phyloP scores from a whole-genome alignment of 2,888 invertebrate species.

The Drosophila suboccidentalis region DNA sequence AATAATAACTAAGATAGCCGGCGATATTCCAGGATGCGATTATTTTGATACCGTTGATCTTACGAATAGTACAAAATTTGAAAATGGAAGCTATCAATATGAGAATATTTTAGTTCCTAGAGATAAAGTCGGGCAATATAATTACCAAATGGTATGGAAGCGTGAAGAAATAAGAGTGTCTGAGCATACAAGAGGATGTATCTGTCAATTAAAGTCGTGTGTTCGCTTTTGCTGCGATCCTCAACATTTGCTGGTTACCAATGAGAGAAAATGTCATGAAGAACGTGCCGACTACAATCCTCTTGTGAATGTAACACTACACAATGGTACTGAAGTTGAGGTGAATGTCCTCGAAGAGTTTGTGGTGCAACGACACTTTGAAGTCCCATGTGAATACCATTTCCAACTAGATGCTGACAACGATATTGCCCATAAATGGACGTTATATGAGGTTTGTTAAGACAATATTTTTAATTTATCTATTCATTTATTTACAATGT shows the following conservation, averaged over 20 bases:
- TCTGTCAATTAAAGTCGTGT: conserved; percentile 16
- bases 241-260: background rate
- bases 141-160: conserved; percentile 31
- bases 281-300: background rate
- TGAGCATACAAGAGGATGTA: conserved; percentile 62
- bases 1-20: conserved; percentile 75
- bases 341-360: conserved; percentile 21
- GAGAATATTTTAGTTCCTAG: conserved; percentile 58
- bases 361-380: conserved; percentile 39
- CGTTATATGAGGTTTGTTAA: conserved; percentile 36
- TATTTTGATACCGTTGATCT: conserved; percentile 64
- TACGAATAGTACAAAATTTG: conserved; percentile 23
- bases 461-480: background rate
- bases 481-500: background rate
- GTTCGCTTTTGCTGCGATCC: conserved; percentile 33
- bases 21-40: conserved; percentile 83
- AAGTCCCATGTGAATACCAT: conserved; percentile 33
- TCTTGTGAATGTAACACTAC: conserved; percentile 33
- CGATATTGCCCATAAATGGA: conserved; percentile 12
- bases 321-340: conserved; percentile 6
- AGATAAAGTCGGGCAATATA: conserved; percentile 46
- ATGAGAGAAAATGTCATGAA: conserved; percentile 1
- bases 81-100: conserved; percentile 61
- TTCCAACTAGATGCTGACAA: background rate
- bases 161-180: conserved; percentile 7